These are phyloP conservation scores for Podarcis lilfordi DNA, from an alignment of 2,797 vertebrate genomes.

Conservation along the genomic window DNA sequence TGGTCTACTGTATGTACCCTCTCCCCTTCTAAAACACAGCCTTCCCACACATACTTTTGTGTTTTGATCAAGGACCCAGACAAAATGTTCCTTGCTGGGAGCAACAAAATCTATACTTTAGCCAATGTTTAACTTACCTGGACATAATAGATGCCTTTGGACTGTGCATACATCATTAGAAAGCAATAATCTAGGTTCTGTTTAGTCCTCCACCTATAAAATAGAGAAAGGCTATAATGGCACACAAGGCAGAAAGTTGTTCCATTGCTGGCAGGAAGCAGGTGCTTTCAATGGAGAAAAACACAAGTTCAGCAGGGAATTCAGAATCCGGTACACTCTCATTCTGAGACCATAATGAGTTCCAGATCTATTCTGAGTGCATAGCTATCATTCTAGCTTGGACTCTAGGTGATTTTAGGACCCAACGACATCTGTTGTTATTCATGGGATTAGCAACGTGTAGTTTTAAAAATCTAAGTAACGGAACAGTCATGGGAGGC, in stretches of 20 bases:
- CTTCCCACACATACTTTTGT: not conserved
- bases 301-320: not conserved
- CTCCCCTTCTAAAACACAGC: not conserved
- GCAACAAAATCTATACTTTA: not conserved
- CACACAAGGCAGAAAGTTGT: not conserved
- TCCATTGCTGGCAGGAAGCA: not conserved
- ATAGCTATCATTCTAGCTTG: not conserved
- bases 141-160: constrained; percentile 97
- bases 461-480: not conserved
- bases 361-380: not conserved
- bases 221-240: constrained; percentile 19
- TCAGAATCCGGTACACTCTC: not conserved
- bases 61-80: not conserved
- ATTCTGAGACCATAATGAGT: not conserved
- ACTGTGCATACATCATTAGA: constrained; percentile 98
- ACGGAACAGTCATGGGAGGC: not conserved
- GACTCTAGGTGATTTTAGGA: not conserved
- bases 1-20: not conserved
- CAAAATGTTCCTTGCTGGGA: not conserved
- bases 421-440: not conserved
- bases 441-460: not conserved
- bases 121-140: constrained; percentile 82
- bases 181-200: constrained; percentile 98
- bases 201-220: constrained; percentile 94
- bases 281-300: not conserved